Evolutionary conservation across 1,140 invertebrate species (phyloP), one percentile per base, ranked within the genome.

Genomic region (Subanguina moxae): DNA sequence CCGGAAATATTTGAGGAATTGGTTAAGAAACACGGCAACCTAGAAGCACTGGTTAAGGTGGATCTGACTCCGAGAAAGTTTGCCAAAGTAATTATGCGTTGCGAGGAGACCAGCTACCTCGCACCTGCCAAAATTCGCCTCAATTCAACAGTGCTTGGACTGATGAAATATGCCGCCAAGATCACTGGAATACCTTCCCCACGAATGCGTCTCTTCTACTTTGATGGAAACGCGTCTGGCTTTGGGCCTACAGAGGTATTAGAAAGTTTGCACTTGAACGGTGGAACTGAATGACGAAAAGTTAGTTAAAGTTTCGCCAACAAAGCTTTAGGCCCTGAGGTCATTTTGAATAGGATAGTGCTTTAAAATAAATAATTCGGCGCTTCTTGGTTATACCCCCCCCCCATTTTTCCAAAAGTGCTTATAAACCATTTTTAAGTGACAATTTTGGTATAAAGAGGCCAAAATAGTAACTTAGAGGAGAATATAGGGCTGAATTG

Each of bases 41-140:
- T 69, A 21, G 66, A 69, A 46, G 25, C 70, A 21, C 65, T 69
- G 19, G 67, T 70, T 38, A 46, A 64, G 59, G 45, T 69, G n/a
- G 67, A 69, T 69, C 38, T 69, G n/a, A 70, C 67, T 27, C 67
- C 67, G 1, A 19, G 43, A 9, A 66, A 58, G 45, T 59, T 23
- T 21, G 67, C 67, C 7, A 32, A 32, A 17, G 67, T 69, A 23
- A 58, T 59, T 17, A 28, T 69, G 67, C 66, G 66, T 1, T 70
- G 66, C 25, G 67, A 69, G 13, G 67, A 69, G 32, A 69, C 32
- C n/a, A 56, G 48, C n/a, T 28, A 45, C 21, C 23, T 30, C 5
- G 57, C 46, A 15, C 62, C 23, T 23, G 42, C 57, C 8, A 65
- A 25, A 27, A 69, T 69, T 27, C 66, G 66, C 19, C 45, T 69